Evolutionary conservation across 2,888 invertebrate genomes (phyloP).

Genomic region (Molorchus minor): DNA sequence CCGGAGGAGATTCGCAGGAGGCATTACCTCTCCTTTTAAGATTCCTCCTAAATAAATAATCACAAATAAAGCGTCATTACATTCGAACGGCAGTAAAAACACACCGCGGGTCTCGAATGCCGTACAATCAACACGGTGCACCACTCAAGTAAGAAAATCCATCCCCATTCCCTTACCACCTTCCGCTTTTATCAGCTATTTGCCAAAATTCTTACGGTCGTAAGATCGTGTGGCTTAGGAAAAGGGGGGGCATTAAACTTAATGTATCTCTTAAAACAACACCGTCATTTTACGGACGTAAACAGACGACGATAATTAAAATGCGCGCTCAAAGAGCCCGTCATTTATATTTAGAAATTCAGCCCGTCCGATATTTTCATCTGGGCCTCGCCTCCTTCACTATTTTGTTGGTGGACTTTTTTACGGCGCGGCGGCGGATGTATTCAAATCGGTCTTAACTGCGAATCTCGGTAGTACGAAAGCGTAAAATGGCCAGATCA

Average conservation of each 20-base stretch:
- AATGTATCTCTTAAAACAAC: constrained; percentile 39
- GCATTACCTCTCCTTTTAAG: too few relatives aligned
- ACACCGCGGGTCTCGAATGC: too few relatives aligned
- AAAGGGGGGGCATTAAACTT: constrained; percentile 18
- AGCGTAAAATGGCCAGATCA: too few relatives aligned
- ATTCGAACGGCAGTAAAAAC: too few relatives aligned
- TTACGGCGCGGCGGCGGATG: constrained; percentile 3
- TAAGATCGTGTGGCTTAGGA: constrained; percentile 10
- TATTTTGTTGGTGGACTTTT: constrained; percentile 20
- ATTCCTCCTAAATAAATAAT: too few relatives aligned
- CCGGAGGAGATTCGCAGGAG: too few relatives aligned
- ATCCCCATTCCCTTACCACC: constrained; percentile 10
- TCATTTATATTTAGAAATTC: constrained; percentile 40
- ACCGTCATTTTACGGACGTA: constrained; percentile 40
- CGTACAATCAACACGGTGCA: too few relatives aligned
- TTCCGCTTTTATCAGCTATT: constrained; percentile 22
- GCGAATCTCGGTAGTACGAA: constrained; percentile 16
- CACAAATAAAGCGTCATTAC: too few relatives aligned
- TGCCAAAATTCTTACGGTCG: constrained; percentile 24
- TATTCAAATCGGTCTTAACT: constrained; percentile 22
- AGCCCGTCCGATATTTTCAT: constrained; percentile 31
- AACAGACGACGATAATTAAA: constrained; percentile 43
- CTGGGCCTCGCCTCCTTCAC: constrained; percentile 35
- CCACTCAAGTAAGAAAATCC: constrained; percentile 7
- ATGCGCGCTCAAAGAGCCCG: constrained; percentile 37